Base-by-base conservation (phyloP, 2,888 invertebrate genomes). In the Metacarcinus magister region DNA sequence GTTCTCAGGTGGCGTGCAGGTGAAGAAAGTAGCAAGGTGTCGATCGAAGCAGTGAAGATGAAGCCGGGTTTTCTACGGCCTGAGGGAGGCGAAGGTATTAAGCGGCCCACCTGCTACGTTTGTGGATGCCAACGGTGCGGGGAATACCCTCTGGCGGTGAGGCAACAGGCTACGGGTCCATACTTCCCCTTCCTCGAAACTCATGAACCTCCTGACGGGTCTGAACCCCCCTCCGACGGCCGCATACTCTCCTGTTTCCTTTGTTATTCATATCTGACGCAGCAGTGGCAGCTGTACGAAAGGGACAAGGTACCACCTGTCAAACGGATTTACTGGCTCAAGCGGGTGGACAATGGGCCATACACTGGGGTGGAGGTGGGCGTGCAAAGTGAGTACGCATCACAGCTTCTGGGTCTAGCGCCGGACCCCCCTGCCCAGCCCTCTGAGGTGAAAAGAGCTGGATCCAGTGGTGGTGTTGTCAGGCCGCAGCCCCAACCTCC, bases 221-320 rank as follows among this genome's bases (percentile, higher is more conserved):
- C 98, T 97, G 97, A 98, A 87, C 97, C 97, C 19, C 97, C 97
- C 16, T 97, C 97, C 23, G 97, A 97, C 96, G 98, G 98, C 5
- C 97, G 97, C 32, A 98, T 99, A 82, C 98, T 98, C 97, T 98
- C 98, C 96, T 99, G 99, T 98, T 98, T 98, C 97, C 98, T 99
- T 54, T 99, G 99, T 98, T 99, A 98, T 98, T 98, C 98, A 94
- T 98, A 99, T 97, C 98, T 99, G 90, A 98, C 98, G 95, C 98
- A 99, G 97, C 99, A 99, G 98, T 99, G 99, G 99, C 99, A 99
- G 97, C 98, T 98, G 97, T 99, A 99, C 97, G 99, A 99, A 98
- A 98, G 98, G 90, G 98, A 98, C 97, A 98, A 98, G 97, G 98
- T 99, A 97, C 99, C 99, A 0, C 98, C 99, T 97, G 98, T 98